phyloP scores from a whole-genome alignment of 2,888 invertebrate genomes.

The Diaprepes abbreviatus region DNA sequence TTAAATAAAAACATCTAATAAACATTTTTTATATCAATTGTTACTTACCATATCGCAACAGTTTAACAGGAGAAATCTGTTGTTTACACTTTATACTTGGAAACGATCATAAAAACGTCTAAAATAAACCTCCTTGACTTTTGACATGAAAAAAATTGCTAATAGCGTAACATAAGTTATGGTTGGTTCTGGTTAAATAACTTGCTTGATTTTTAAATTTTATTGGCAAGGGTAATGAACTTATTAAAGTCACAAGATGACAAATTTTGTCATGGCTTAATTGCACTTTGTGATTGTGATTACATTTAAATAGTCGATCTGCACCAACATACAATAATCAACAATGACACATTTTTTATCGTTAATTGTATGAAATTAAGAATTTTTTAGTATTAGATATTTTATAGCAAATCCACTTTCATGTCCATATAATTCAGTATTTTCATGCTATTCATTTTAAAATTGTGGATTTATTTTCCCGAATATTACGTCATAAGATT shows the following conservation, averaged over 20 bases:
- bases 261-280: constrained; percentile 43
- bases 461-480: too few relatives aligned
- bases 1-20: too few relatives aligned
- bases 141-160: constrained; percentile 45
- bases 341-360: too few relatives aligned
- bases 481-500: too few relatives aligned
- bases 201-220: constrained; percentile 35
- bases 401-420: too few relatives aligned
- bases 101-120: constrained; percentile 28
- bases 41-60: background rate
- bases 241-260: constrained; percentile 41
- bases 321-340: too few relatives aligned
- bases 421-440: too few relatives aligned
- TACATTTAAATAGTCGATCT: background rate
- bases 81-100: constrained; percentile 36
- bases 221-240: constrained; percentile 45
- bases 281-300: constrained; percentile 38
- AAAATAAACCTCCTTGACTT: constrained; percentile 47
- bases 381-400: too few relatives aligned
- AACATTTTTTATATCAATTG: too few relatives aligned
- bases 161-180: constrained; percentile 40
- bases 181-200: constrained; percentile 44
- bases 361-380: too few relatives aligned
- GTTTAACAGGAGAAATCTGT: constrained; percentile 32
- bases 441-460: too few relatives aligned